Conservation (phyloP, 1,140 invertebrate genomes). For the Camponotus vicinus region DNA sequence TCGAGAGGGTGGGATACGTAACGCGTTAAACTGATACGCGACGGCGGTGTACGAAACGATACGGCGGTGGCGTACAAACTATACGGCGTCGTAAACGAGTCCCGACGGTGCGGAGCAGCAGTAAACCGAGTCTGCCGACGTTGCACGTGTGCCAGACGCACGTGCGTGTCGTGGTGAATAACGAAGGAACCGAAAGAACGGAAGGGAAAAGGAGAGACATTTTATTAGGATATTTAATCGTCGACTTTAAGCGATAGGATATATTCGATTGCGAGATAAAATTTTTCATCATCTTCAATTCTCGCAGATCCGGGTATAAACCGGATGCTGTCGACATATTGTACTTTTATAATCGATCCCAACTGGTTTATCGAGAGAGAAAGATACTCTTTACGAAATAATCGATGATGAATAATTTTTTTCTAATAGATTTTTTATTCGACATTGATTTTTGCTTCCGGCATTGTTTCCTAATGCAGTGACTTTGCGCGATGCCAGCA, state of each 20-base stretch:
- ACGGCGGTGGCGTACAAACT: constrained; percentile 29
- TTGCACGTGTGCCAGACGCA: constrained; percentile 49
- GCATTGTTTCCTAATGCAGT: not conserved
- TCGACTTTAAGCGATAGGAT: not conserved
- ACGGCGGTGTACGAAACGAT: constrained; percentile 61
- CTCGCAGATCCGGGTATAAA: not conserved
- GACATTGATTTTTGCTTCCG: not conserved
- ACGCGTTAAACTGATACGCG: constrained; percentile 70
- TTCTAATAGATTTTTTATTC: not conserved
- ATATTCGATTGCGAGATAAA: not conserved
- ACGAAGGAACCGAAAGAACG: not conserved
- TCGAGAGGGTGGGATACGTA: constrained; percentile 23
- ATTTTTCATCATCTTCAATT: not conserved
- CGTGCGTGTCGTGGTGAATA: constrained; percentile 34
- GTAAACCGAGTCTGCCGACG: constrained; percentile 50
- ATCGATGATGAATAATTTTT: constrained; percentile 1
- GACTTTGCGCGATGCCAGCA: not conserved
- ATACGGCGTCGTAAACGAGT: constrained; percentile 67
- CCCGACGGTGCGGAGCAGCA: constrained; percentile 23
- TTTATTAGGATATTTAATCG: constrained; percentile 35
- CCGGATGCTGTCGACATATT: not conserved
- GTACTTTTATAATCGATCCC: not conserved
- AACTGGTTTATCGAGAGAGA: not conserved
- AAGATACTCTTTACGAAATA: not conserved
- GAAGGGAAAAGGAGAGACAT: not conserved